These are phyloP conservation scores for Penaeus japonicus DNA, from an alignment of 1,140 invertebrate species.

Conservation along the genomic window DNA sequence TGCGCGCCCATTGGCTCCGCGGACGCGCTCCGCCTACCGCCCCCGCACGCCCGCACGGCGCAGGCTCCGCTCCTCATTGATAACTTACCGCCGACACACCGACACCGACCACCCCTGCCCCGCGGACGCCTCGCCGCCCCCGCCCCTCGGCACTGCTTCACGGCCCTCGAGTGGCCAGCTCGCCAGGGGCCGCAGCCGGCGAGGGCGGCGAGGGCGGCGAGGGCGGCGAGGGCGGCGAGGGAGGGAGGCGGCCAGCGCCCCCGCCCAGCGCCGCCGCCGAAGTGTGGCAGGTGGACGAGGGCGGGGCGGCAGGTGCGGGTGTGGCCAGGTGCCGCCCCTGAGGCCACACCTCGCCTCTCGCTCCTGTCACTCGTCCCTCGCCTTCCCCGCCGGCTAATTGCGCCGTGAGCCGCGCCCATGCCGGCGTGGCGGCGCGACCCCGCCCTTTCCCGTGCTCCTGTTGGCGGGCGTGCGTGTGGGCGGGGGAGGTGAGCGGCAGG, in stretches of 20 bases:
- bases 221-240: background rate
- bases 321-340: constrained; percentile 18
- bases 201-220: background rate
- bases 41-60: background rate
- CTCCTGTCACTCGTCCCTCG: constrained; percentile 8
- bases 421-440: background rate
- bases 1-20: background rate
- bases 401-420: background rate
- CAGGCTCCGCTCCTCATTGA: constrained; percentile 9
- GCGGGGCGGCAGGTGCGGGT: constrained; percentile 9
- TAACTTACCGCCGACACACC: constrained; percentile 11
- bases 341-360: constrained; percentile 16
- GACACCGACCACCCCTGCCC: background rate
- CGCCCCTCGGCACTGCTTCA: background rate
- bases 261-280: background rate
- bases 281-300: background rate
- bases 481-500: constrained; percentile 22
- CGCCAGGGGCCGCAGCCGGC: background rate
- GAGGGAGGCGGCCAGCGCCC: background rate
- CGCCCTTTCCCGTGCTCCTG: background rate
- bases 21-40: background rate
- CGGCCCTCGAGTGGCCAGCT: background rate
- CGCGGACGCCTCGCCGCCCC: background rate
- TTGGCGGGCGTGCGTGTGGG: background rate
- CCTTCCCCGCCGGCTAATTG: constrained; percentile 23